These are phyloP conservation scores for Calosoma granatense DNA, from an alignment of 1,140 invertebrate species.

Conservation along the genomic window DNA sequence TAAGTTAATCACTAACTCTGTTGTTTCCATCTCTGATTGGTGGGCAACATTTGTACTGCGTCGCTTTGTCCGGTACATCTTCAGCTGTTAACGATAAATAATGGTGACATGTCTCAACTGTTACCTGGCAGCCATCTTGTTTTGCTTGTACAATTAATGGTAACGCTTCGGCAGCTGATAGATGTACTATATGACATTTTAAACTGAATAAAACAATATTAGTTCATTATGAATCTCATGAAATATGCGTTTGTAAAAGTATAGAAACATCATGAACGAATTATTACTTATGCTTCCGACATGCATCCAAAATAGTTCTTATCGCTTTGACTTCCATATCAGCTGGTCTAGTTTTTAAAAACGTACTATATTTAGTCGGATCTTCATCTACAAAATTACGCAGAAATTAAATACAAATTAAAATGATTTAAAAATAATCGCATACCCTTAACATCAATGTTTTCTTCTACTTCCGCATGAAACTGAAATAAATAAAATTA, in stretches of 20 bases:
- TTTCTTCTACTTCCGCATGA: constrained; percentile 50
- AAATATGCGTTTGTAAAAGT: not conserved
- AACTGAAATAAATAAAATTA: constrained; percentile 42
- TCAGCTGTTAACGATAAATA: constrained; percentile 55
- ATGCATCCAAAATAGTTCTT: constrained; percentile 43
- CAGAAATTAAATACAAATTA: not conserved
- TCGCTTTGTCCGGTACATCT: constrained; percentile 46
- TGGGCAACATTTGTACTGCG: constrained; percentile 62
- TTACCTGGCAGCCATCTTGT: constrained; percentile 38
- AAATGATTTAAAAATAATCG: not conserved
- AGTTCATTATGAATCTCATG: constrained; percentile 14
- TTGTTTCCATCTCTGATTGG: constrained; percentile 53
- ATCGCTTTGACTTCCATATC: constrained; percentile 58
- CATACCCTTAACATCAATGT: constrained; percentile 1
- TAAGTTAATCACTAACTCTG: constrained; percentile 33
- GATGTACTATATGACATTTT: constrained; percentile 58
- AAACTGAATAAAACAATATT: constrained; percentile 35
- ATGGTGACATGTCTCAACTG: constrained; percentile 63
- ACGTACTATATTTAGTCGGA: constrained; percentile 49
- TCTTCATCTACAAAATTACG: constrained; percentile 29
- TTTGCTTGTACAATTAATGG: constrained; percentile 37
- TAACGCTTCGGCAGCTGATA: constrained; percentile 52
- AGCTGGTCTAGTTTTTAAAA: constrained; percentile 50
- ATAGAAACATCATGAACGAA: not conserved
- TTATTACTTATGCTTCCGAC: constrained; percentile 43